Base-by-base conservation (phyloP, 2,888 invertebrate species). In the Caenorhabditis zanzibari region DNA sequence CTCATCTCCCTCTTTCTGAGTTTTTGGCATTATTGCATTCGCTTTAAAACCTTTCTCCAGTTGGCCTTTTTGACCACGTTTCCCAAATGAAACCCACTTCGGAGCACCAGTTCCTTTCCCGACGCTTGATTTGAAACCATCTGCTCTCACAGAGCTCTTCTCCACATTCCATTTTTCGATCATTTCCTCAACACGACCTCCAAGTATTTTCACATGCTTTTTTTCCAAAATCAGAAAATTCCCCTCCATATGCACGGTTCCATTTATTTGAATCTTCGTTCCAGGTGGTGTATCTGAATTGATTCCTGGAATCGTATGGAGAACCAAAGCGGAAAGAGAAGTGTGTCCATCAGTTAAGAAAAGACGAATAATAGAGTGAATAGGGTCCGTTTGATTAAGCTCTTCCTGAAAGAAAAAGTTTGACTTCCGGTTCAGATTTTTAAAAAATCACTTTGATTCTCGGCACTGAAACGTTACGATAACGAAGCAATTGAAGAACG, bases 111-210 rank as follows among this genome's bases (percentile, higher is more conserved):
- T 75, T 9, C 83, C 71, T 7, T 54, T 61, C n/a, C 38, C 80
- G 49, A 68, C 77, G 47, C 72, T 79, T 0, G 54, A 76, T 5
- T 59, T 79, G 64, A 58, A 64, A 22, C 77, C 69, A 32, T 73
- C 76, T 0, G 74, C 63, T 44, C 80, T 56, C 2, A 90, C 84
- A 0, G 68, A 66, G 24, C 66, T 63, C 81, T 85, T 87, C 54
- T 90, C 89, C 12, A 88, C 72, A 59, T 79, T 81, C 90, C 90
- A 90, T 68, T 85, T 88, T 59, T 90, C 90, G n/a, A 91, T 85
- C 49, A 90, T 74, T 16, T 82, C 72, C 9, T 85, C 87, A 14
- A 90, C 90, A 26, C 76, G 68, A 59, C 90, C 90, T 26, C 90
- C 90, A n/a, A 90, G 49, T 1, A 90, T 71, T n/a, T 56, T 73